phyloP scores from a whole-genome alignment of 1,140 invertebrate species.

The Lethrus apterus region DNA sequence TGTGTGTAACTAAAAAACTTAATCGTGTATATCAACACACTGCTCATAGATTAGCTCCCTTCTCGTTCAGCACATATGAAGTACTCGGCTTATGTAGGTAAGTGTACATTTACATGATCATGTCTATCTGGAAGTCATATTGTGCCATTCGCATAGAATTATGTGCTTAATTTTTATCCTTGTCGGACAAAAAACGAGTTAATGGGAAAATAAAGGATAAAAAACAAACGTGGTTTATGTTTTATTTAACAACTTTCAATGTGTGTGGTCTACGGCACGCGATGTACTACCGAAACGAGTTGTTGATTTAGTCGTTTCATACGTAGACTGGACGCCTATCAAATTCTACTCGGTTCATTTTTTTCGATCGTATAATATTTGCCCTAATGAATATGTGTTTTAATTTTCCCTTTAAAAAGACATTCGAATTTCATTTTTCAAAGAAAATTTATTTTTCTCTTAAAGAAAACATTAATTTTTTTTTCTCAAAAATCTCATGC shows the following conservation, averaged over 20 bases:
- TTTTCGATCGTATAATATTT: no score
- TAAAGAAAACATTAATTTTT: no score
- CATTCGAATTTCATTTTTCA: no score
- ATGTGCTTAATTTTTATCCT: slow-evolving; percentile 7
- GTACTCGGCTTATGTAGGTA: neutral
- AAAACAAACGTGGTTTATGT: slow-evolving; percentile 40
- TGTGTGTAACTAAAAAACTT: slow-evolving; percentile 12
- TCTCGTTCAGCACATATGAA: slow-evolving; percentile 1
- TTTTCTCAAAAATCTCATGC: no score
- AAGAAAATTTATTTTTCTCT: no score
- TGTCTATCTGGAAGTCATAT: slow-evolving; percentile 17
- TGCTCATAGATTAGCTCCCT: neutral
- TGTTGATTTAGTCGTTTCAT: slow-evolving; percentile 26
- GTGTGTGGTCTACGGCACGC: slow-evolving; percentile 39
- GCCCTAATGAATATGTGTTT: no score
- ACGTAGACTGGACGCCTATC: slow-evolving; percentile 5
- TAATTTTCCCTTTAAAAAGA: no score
- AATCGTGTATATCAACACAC: neutral
- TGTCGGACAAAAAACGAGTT: slow-evolving; percentile 11
- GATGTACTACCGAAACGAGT: slow-evolving; percentile 29
- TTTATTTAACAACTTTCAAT: slow-evolving; percentile 40
- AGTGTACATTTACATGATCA: slow-evolving; percentile 13
- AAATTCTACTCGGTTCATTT: neutral
- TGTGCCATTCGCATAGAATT: slow-evolving; percentile 12
- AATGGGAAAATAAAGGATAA: slow-evolving; percentile 34